A percentile compares a stretch with the other conserved stretches of the same genome.
These are phyloP conservation scores for Cydia fagiglandana DNA, from an alignment of 1,140 invertebrate genomes.

Conservation along the genomic window DNA sequence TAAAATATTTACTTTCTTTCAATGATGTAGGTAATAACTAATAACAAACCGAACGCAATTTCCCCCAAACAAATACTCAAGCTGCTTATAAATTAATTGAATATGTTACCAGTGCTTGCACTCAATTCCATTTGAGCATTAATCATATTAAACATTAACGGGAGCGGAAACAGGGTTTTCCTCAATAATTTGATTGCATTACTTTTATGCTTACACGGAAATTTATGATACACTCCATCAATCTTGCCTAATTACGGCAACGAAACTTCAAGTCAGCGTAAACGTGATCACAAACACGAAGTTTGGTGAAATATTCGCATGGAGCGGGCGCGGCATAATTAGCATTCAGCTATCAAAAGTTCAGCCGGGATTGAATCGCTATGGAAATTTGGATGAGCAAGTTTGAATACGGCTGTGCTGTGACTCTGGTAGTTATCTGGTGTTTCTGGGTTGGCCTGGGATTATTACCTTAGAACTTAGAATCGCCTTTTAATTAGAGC, in stretches of 20 bases:
- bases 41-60: too few relatives aligned
- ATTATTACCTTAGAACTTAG: background rate
- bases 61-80: too few relatives aligned
- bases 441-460: background rate
- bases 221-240: constrained; percentile 6
- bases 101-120: too few relatives aligned
- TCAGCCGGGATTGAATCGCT: background rate
- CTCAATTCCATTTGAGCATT: too few relatives aligned
- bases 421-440: background rate
- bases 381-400: constrained; percentile 1
- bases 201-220: constrained; percentile 9
- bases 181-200: constrained; percentile 11
- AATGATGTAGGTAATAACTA: too few relatives aligned
- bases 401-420: constrained; percentile 2
- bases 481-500: background rate
- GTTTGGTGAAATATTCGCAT: constrained; percentile 1
- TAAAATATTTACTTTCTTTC: too few relatives aligned
- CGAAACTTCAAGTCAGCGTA: constrained; percentile 11
- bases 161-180: background rate
- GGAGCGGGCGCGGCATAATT: background rate
- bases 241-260: constrained; percentile 7
- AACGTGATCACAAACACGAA: constrained; percentile 10
- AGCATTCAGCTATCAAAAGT: constrained; percentile 12
- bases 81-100: too few relatives aligned
- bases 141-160: too few relatives aligned